Percentiles rank a stretch among this genome's conserved stretches.
Conservation (phyloP, 2,888 invertebrate genomes). For the Nasonovia ribisnigri region DNA sequence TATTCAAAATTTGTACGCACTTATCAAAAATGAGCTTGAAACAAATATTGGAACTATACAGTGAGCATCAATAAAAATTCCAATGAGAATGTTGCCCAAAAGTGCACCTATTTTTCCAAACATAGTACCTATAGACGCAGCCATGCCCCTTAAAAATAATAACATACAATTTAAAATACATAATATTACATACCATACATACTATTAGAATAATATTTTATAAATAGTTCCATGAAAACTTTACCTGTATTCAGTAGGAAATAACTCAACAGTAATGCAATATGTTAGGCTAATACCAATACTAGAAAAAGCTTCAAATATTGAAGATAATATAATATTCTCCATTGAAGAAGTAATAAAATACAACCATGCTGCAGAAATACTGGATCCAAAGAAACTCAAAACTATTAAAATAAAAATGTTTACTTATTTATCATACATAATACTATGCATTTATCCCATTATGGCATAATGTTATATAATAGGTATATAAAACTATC, state of each 20-base stretch:
- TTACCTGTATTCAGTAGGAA: constrained; percentile 86
- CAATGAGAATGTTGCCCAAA: constrained; percentile 46
- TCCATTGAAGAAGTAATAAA: constrained; percentile 80
- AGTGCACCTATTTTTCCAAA: constrained; percentile 60
- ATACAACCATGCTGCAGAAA: constrained; percentile 82
- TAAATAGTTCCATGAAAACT: constrained; percentile 56
- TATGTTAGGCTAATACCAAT: constrained; percentile 84
- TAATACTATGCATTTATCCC: background rate
- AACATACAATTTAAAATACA: constrained; percentile 3
- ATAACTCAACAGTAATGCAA: constrained; percentile 84
- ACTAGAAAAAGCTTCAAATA: constrained; percentile 84
- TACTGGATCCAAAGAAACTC: constrained; percentile 80
- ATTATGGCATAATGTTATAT: too few species aligned
- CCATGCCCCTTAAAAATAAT: constrained; percentile 40
- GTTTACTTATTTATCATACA: background rate
- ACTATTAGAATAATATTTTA: background rate
- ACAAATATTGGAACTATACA: constrained; percentile 52
- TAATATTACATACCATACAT: background rate
- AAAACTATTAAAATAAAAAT: constrained; percentile 74
- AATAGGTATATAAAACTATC: too few species aligned
- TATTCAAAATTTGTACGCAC: constrained; percentile 17
- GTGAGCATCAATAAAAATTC: constrained; percentile 46
- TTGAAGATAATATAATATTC: constrained; percentile 81
- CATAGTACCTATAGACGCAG: constrained; percentile 49
- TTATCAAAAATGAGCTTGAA: constrained; percentile 40